A percentile compares a stretch with the other conserved stretches of the same genome.
Evolutionary conservation across 2,888 invertebrate species (phyloP).

Genomic region (Pterostichus madidus): DNA sequence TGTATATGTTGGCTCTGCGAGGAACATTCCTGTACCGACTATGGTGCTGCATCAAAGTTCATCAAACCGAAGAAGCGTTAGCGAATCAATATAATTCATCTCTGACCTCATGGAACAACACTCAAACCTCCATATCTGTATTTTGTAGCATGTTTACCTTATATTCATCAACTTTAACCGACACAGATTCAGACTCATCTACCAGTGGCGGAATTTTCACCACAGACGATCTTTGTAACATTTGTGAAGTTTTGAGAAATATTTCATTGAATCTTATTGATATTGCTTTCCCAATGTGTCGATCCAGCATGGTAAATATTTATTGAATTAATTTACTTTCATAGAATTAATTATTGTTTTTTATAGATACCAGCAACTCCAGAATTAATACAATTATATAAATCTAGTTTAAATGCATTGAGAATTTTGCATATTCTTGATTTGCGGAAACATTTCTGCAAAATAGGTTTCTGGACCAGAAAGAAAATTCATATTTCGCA

Average conservation of each 20-base stretch:
- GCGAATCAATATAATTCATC: constrained; percentile 72
- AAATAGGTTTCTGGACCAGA: constrained; percentile 75
- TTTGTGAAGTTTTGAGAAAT: constrained; percentile 75
- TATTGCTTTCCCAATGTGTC: constrained; percentile 76
- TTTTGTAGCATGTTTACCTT: constrained; percentile 77
- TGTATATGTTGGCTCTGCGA: constrained; percentile 75
- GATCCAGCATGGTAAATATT: constrained; percentile 73
- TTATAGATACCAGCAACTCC: constrained; percentile 72
- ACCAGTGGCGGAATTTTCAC: constrained; percentile 73
- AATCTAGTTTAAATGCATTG: constrained; percentile 74
- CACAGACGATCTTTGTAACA: constrained; percentile 73
- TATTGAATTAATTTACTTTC: not conserved
- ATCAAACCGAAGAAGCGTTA: constrained; percentile 70
- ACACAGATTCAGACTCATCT: constrained; percentile 71
- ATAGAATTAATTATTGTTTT: constrained; percentile 15
- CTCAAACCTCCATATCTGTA: constrained; percentile 74
- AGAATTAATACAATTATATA: constrained; percentile 75
- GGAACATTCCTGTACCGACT: constrained; percentile 74
- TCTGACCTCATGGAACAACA: constrained; percentile 74
- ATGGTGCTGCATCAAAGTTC: constrained; percentile 73
- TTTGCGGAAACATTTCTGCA: constrained; percentile 87
- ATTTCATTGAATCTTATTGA: constrained; percentile 75
- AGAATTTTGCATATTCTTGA: constrained; percentile 89
- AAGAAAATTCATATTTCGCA: constrained; percentile 76
- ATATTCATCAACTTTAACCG: constrained; percentile 76